Evolutionary conservation across 1,140 invertebrate species (phyloP).

Genomic region (Limonius californicus): DNA sequence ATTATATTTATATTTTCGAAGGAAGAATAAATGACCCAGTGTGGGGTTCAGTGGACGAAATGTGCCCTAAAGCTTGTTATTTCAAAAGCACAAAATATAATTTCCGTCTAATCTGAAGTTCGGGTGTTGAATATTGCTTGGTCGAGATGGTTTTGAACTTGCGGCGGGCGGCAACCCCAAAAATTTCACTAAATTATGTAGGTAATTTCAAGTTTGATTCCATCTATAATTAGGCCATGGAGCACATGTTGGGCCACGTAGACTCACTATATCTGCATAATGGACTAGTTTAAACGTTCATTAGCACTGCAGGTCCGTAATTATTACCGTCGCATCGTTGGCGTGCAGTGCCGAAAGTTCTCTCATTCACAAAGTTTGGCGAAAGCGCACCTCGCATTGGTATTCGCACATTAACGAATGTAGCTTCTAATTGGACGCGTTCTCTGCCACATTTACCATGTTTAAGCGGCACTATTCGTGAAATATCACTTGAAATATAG

Average conservation of each 20-base stretch:
- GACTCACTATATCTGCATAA: slow-evolving; percentile 5
- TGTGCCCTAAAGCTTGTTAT: too few relatives aligned
- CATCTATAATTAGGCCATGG: too few relatives aligned
- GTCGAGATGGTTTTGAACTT: too few relatives aligned
- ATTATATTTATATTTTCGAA: too few relatives aligned
- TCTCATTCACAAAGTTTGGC: slow-evolving; percentile 3
- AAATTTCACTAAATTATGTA: too few relatives aligned
- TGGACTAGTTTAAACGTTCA: slow-evolving; percentile 13
- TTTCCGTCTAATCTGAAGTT: too few relatives aligned
- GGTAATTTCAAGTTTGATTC: too few relatives aligned
- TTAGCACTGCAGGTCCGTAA: slow-evolving; percentile 14
- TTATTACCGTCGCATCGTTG: slow-evolving; percentile 13
- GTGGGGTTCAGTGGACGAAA: too few relatives aligned
- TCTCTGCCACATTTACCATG: slow-evolving; percentile 18
- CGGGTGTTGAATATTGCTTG: too few relatives aligned
- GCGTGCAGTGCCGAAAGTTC: slow-evolving; percentile 10
- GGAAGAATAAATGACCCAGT: too few relatives aligned
- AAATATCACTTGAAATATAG: slow-evolving; percentile 13
- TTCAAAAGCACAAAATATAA: too few relatives aligned
- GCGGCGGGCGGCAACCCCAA: too few relatives aligned
- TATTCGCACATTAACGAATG: slow-evolving; percentile 21
- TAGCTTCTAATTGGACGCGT: slow-evolving; percentile 15
- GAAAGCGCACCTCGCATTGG: slow-evolving; percentile 16
- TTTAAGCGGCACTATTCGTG: slow-evolving; percentile 15
- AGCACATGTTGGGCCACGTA: neutral